Evolutionary conservation across 2,797 vertebrate species (phyloP).

Genomic region (Phrynocephalus forsythii): DNA sequence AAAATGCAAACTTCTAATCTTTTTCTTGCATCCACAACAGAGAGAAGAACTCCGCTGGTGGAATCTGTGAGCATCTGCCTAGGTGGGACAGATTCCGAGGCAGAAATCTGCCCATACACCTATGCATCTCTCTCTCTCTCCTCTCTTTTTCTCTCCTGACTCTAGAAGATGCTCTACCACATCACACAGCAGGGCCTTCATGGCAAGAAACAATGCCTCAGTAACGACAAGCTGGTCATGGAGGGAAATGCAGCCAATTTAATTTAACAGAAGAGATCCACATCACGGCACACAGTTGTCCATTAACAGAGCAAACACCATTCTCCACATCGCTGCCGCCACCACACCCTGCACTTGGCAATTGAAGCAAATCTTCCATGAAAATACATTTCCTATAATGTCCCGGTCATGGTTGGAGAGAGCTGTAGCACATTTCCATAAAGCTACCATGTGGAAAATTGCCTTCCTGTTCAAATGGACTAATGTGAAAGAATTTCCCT

Average conservation of each 20-base stretch:
- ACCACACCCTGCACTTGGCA: conserved; percentile 80
- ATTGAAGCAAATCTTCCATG: conserved; percentile 89
- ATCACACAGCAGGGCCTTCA: conserved; percentile 36
- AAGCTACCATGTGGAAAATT: conserved; percentile 88
- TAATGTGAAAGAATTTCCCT: conserved; percentile 75
- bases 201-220: conserved; percentile 44
- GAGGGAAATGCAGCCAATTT: conserved; percentile 68
- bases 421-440: conserved; percentile 80
- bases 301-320: conserved; percentile 83
- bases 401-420: conserved; percentile 82
- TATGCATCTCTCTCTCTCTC: conserved; percentile 17
- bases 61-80: background rate
- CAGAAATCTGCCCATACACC: conserved; percentile 28
- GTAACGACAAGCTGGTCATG: conserved; percentile 56
- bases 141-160: conserved; percentile 23
- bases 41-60: background rate
- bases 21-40: background rate
- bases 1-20: background rate
- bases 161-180: conserved; percentile 48
- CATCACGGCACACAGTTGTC: conserved; percentile 84
- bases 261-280: conserved; percentile 75
- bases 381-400: conserved; percentile 91
- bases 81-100: conserved; percentile 44
- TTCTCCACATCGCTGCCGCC: conserved; percentile 64
- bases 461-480: conserved; percentile 86